Base-by-base conservation (phyloP, 2,797 vertebrate species). In the Semotilus atromaculatus region DNA sequence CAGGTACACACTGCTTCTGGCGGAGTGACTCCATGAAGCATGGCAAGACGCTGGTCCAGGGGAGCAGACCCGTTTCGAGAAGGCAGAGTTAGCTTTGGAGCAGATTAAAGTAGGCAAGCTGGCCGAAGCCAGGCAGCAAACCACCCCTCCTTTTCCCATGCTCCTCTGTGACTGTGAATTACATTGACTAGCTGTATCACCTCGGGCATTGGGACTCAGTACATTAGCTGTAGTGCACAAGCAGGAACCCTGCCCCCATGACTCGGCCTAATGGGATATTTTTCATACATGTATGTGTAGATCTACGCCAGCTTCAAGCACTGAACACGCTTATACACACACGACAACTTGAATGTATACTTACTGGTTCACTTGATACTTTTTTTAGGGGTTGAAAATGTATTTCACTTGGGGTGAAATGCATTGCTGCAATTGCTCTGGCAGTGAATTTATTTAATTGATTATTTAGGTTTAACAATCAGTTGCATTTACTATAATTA, bases 181-280 rank as follows among this genome's bases (percentile, higher is more conserved):
- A 90, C 89, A 89, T 73, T 85, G 88, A 82, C 82, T 88, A 78
- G 86, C 85, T 89, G 83, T 86, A 91, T 92, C 87, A 90, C 89
- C 76, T 38, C 70, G 82, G 87, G 91, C 92, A 90, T 86, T 62
- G 83, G 78, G 88, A 88, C 85, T 75, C 55, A 89, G 87, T 87
- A 89, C 92, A 93, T 94, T 94, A 93, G 88, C 71, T 89, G 86
- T 62, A 53, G 87, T 87, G 84, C 89, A 88, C 88, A 88, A 83
- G 85, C 88, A 88, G 86, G 81, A 90, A 78, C 85, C 88, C 87
- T 90, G 84, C 82, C 86, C 87, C 89, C 87, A 87, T 81, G 85
- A 81, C 85, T 87, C 51, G 83, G 85, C 86, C 77, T 92, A 93
- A 91, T 94, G 90, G 89, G 92, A 91, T 89, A 89, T 85, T 89